Base-by-base conservation (phyloP, 2,888 invertebrate genomes). In the Thymelicus lineola region DNA sequence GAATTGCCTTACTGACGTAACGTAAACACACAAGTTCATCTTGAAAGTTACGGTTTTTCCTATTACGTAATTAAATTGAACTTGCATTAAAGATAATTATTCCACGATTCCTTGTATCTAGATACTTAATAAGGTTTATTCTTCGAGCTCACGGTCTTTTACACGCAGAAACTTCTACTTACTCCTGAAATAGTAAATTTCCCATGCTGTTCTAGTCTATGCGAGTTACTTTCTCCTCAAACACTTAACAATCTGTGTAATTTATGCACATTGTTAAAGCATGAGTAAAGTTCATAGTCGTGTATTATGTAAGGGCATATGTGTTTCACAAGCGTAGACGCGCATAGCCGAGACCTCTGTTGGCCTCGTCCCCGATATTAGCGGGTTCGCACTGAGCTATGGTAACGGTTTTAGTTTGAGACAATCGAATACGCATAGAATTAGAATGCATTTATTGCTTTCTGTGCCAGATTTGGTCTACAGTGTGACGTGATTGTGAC, bases 301-400 rank as follows among this genome's bases (percentile, higher is more conserved):
- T 28, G 20, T 59, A 46, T 67, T 62, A 68, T 57, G 36, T 68
- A 57, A 68, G 57, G 53, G 57, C 17, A 50, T n/a, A 62, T 57
- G 38, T 28, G 38, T 62, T 62, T 68, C 62, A 62, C 38, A 62
- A 68, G 62, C 62, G 42, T 45, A 68, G 62, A 57, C 36, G 68
- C 35, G 36, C 59, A 50, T 60, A 57, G 58, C 71, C 74, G 72
- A 77, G 75, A 74, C 75, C 74, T 75, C 73, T 58, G 61, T 69
- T 73, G 79, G 75, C 86, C 86, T 86, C 83, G 86, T 85, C 78
- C 85, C 73, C 81, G 79, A 82, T 85, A 73, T 73, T 66, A 72
- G 75, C 68, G 77, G 80, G 82, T 80, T 82, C 77, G 59, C 48
- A 79, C 75, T 46, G 71, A 76, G 65, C 66, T 73, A 69, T 71